Percentiles rank a stretch among this genome's conserved stretches.
phyloP scores from a whole-genome alignment of 1,140 invertebrate genomes.

The Temnothorax nylanderi region DNA sequence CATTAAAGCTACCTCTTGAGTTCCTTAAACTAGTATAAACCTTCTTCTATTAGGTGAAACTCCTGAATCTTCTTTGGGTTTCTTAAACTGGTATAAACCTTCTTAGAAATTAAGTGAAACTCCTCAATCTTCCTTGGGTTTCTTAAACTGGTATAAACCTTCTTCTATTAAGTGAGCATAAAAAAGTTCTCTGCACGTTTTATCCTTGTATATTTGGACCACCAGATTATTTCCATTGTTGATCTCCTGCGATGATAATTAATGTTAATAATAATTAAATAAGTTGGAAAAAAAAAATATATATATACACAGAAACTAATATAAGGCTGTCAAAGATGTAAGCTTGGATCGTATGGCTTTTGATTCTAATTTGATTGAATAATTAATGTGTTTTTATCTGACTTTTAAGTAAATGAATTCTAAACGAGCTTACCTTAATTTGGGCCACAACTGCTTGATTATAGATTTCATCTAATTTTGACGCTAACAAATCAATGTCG shows the following conservation, averaged over 20 bases:
- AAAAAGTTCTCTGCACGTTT: slow-evolving; percentile 51
- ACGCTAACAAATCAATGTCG: neutral
- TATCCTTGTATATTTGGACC: slow-evolving; percentile 70
- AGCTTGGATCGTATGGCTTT: too few relatives aligned
- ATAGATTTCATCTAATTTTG: slow-evolving; percentile 8
- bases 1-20: neutral
- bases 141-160: slow-evolving; percentile 60
- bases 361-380: too few relatives aligned
- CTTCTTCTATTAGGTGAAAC: slow-evolving; percentile 64
- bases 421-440: slow-evolving; percentile 65
- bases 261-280: neutral
- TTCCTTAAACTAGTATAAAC: slow-evolving; percentile 59
- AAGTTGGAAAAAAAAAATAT: too few relatives aligned
- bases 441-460: slow-evolving; percentile 49
- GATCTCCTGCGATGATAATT: slow-evolving; percentile 57
- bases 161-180: slow-evolving; percentile 69
- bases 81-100: slow-evolving; percentile 56
- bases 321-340: too few relatives aligned
- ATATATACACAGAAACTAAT: too few relatives aligned
- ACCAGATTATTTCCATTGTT: neutral
- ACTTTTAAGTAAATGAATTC: slow-evolving; percentile 10
- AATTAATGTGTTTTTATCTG: neutral
- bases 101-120: slow-evolving; percentile 65
- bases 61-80: slow-evolving; percentile 16
- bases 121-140: slow-evolving; percentile 17